A percentile compares a stretch with the other conserved stretches of the same genome.
These are phyloP conservation scores for Chymomyza procnemis DNA, from an alignment of 2,888 invertebrate species.

Conservation along the genomic window DNA sequence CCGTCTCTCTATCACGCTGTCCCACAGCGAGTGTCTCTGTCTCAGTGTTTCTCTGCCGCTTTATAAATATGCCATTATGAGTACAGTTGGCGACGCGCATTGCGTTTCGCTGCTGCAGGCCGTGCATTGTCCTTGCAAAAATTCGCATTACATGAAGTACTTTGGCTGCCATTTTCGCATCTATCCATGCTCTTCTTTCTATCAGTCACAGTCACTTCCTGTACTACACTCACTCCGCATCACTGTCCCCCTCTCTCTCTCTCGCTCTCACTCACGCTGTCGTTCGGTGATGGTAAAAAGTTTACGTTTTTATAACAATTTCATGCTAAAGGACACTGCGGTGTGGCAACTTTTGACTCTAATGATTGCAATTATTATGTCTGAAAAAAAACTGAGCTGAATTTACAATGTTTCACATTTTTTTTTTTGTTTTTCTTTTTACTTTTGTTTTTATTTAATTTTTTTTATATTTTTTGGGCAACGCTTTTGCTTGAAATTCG, in stretches of 20 bases:
- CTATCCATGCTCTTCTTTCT: background rate
- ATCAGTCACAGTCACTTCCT: background rate
- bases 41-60: slow-evolving; percentile 16
- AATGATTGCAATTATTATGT: slow-evolving; percentile 74
- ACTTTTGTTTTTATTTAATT: background rate
- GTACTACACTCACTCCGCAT: no score
- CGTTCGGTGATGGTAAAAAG: slow-evolving; percentile 12
- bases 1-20: slow-evolving; percentile 9
- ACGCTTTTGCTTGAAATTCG: slow-evolving; percentile 34
- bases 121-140: slow-evolving; percentile 45
- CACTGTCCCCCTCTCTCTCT: background rate
- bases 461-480: slow-evolving; percentile 13
- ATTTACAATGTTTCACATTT: slow-evolving; percentile 45
- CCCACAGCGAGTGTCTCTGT: background rate
- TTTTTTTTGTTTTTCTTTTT: background rate
- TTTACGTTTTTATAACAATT: slow-evolving; percentile 48
- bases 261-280: slow-evolving; percentile 18
- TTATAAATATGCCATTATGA: slow-evolving; percentile 69
- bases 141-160: slow-evolving; percentile 38
- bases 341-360: slow-evolving; percentile 74
- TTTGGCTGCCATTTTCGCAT: background rate
- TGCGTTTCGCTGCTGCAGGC: slow-evolving; percentile 39
- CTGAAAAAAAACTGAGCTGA: slow-evolving; percentile 50
- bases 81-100: slow-evolving; percentile 59
- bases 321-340: slow-evolving; percentile 66